Conservation (phyloP, 2,888 invertebrate genomes). For the Lapara coniferarum region DNA sequence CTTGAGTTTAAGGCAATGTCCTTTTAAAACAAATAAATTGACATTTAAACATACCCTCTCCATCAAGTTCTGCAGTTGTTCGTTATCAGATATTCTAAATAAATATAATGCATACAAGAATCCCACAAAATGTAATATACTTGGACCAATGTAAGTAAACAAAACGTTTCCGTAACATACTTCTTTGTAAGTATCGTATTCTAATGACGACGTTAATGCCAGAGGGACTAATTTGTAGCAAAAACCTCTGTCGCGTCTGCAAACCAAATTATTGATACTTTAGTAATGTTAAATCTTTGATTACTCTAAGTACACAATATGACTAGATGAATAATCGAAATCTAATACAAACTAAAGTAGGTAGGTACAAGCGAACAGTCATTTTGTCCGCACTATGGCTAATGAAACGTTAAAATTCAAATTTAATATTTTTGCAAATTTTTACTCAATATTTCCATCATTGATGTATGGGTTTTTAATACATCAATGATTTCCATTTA, state of each 20-base stretch:
- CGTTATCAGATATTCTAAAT: slow-evolving; percentile 90
- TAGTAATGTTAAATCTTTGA: neutral
- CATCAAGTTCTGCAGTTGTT: slow-evolving; percentile 92
- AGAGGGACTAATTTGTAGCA: slow-evolving; percentile 83
- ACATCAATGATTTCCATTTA: too few species aligned
- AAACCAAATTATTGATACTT: slow-evolving; percentile 41
- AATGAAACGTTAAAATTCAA: too few species aligned
- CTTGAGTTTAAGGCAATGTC: too few species aligned
- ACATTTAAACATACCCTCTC: slow-evolving; percentile 85
- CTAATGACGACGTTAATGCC: slow-evolving; percentile 67
- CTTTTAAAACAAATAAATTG: neutral
- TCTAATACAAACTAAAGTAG: too few species aligned
- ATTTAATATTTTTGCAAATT: too few species aligned
- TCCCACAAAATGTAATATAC: slow-evolving; percentile 87
- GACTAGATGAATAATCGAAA: too few species aligned
- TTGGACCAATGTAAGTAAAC: slow-evolving; percentile 90
- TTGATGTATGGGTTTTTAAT: too few species aligned
- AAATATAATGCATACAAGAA: slow-evolving; percentile 89
- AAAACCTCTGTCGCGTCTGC: slow-evolving; percentile 88
- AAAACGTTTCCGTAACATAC: slow-evolving; percentile 88
- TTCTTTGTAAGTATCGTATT: slow-evolving; percentile 81
- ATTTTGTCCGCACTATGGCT: too few species aligned
- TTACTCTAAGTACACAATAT: neutral
- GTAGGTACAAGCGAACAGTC: too few species aligned
- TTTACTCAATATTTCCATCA: too few species aligned